A percentile compares a stretch with the other conserved stretches of the same genome.
Evolutionary conservation across 2,113 vertebrate species (phyloP).

Genomic region (Mionectes macconnelli): DNA sequence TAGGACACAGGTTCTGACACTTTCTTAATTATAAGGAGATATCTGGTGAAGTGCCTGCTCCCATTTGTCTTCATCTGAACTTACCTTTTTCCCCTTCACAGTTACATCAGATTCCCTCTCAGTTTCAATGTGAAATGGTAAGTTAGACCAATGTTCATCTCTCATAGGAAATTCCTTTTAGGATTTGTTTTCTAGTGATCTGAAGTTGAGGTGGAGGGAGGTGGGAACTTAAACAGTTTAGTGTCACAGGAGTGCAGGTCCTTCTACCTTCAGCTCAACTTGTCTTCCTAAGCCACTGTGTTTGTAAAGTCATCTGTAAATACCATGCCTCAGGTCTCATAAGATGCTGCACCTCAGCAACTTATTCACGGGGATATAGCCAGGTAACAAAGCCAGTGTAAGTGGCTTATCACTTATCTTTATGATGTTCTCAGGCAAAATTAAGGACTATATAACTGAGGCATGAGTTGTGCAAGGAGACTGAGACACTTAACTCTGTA

Average conservation of each 20-base stretch:
- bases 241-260: neutral
- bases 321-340: too few species aligned
- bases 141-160: neutral
- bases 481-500: neutral
- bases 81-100: neutral
- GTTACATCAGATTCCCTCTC: neutral
- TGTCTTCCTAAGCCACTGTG: neutral
- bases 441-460: neutral
- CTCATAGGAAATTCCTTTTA: neutral
- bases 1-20: neutral
- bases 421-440: neutral
- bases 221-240: neutral
- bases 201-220: neutral
- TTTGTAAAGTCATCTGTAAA: neutral
- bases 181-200: neutral
- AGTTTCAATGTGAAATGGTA: neutral
- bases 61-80: neutral
- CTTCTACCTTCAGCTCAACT: neutral
- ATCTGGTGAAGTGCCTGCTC: neutral
- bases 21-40: conserved; percentile 23
- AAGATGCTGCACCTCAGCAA: neutral
- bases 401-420: neutral
- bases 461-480: neutral
- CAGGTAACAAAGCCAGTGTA: neutral
- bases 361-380: neutral